Evolutionary conservation across 2,888 invertebrate species (phyloP), one percentile per base, ranked within the genome.

Genomic region (Trypoxylon attenuatum): DNA sequence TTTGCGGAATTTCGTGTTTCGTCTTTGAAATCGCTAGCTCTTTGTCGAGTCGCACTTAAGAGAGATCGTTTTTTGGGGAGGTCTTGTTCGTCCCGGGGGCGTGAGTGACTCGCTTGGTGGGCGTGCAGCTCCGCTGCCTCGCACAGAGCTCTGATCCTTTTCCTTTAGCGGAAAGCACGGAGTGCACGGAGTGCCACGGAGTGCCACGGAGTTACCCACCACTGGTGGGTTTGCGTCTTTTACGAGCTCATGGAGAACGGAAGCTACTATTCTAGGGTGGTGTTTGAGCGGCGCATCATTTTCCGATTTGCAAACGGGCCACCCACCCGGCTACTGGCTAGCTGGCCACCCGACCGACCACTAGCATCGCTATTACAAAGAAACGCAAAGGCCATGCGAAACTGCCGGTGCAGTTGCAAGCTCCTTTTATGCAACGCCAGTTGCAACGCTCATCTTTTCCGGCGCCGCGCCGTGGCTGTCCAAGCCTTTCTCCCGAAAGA

Each of bases 171-270:
- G 71, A 58, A 56, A 52, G 58, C 69, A 57, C 54, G 66, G 61
- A 71, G 71, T 61, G n/a, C n/a, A n/a, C n/a, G n/a, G n/a, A n/a
- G n/a, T n/a, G n/a, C n/a, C n/a, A n/a, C n/a, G n/a, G n/a, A n/a
- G n/a, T n/a, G n/a, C n/a, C n/a, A n/a, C n/a, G n/a, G n/a, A n/a
- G n/a, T n/a, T n/a, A n/a, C n/a, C n/a, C n/a, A n/a, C n/a, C n/a
- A n/a, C n/a, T n/a, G n/a, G n/a, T n/a, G n/a, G n/a, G n/a, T n/a
- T 4, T 33, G 63, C 71, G 55, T 76, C 66, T 76, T 76, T 76
- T 72, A 76, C 70, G 13, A 33, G 33, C 69, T 23, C 46, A 53
- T 39, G 64, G 22, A 39, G 59, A 50, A 38, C 67, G 68, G 56
- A 41, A 73, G n/a, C n/a, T 71, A 69, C 66, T 50, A 50, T 57